Conservation (phyloP, 2,888 invertebrate genomes). For the Mythimna ferrago region DNA sequence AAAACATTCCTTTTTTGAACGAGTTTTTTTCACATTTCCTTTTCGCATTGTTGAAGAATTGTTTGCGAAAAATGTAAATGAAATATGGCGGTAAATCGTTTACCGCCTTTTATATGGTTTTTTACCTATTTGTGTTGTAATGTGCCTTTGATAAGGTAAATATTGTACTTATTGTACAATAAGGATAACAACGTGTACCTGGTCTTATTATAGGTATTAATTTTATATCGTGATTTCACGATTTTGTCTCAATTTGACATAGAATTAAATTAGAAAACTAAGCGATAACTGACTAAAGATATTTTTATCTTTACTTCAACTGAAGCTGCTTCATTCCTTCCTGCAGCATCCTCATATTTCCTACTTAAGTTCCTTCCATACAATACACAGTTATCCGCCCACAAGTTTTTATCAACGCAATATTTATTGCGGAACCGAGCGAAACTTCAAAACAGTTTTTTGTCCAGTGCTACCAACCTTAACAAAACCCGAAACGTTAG, state of each 20-base stretch:
- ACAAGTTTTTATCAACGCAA: constrained; percentile 59
- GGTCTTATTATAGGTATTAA: background rate
- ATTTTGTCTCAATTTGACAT: background rate
- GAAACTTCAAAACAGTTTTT: constrained; percentile 59
- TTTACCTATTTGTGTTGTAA: constrained; percentile 50
- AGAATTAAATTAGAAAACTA: background rate
- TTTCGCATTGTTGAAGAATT: constrained; percentile 61
- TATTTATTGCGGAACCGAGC: constrained; percentile 65
- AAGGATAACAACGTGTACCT: constrained; percentile 27
- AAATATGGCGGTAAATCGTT: constrained; percentile 58
- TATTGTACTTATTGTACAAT: constrained; percentile 61
- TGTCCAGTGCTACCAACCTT: constrained; percentile 29
- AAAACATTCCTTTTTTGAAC: constrained; percentile 69
- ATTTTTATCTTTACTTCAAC: background rate
- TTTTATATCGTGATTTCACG: background rate
- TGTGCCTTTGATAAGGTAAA: constrained; percentile 59
- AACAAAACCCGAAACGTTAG: constrained; percentile 70
- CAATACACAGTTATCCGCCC: constrained; percentile 60
- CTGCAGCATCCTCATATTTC: constrained; percentile 51
- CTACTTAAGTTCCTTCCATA: constrained; percentile 49
- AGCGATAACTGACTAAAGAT: background rate
- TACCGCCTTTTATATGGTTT: constrained; percentile 49
- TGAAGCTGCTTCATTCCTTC: constrained; percentile 17
- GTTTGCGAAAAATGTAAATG: constrained; percentile 53
- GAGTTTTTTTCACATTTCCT: constrained; percentile 69